A percentile compares a stretch with the other conserved stretches of the same genome.
These are phyloP conservation scores for Pectinophora gossypiella DNA, from an alignment of 1,140 invertebrate species.

Conservation along the genomic window DNA sequence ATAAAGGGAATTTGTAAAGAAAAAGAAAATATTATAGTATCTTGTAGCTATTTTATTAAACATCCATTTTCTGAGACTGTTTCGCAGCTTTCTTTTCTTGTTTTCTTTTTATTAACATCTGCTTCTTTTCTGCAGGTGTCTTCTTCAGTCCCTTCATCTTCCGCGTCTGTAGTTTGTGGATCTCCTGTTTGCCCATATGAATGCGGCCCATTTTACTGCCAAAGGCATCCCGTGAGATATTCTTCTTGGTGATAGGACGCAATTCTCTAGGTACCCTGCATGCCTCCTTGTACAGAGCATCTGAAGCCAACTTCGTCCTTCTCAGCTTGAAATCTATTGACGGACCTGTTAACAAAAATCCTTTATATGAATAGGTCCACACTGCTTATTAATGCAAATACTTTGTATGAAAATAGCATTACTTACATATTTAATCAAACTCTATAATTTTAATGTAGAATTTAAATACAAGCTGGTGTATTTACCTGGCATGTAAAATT, in stretches of 20 bases:
- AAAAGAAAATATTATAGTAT: too few relatives aligned
- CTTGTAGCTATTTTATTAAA: constrained; percentile 29
- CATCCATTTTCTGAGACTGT: constrained; percentile 8
- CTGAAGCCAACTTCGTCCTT: constrained; percentile 91
- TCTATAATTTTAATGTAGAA: too few relatives aligned
- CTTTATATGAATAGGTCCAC: too few relatives aligned
- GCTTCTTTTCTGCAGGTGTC: constrained; percentile 81
- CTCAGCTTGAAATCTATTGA: constrained; percentile 91
- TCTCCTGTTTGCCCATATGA: constrained; percentile 94
- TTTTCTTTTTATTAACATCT: constrained; percentile 75
- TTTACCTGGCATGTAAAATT: too few relatives aligned
- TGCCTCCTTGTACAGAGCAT: constrained; percentile 92
- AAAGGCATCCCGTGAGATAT: constrained; percentile 90
- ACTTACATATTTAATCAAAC: too few relatives aligned
- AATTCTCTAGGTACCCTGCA: constrained; percentile 90
- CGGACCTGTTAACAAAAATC: constrained; percentile 81
- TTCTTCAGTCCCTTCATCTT: constrained; percentile 96
- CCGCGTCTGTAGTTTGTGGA: constrained; percentile 90
- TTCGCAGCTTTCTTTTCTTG: constrained; percentile 50
- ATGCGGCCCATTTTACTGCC: constrained; percentile 93
- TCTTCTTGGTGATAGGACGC: constrained; percentile 92
- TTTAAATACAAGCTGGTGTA: too few relatives aligned
- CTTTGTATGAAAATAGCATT: too few relatives aligned
- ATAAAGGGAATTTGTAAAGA: too few relatives aligned
- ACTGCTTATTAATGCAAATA: too few relatives aligned